Evolutionary conservation across 2,888 invertebrate genomes (phyloP), one percentile per base, ranked within the genome.

Genomic region (Pycnomerus fuliginosus): DNA sequence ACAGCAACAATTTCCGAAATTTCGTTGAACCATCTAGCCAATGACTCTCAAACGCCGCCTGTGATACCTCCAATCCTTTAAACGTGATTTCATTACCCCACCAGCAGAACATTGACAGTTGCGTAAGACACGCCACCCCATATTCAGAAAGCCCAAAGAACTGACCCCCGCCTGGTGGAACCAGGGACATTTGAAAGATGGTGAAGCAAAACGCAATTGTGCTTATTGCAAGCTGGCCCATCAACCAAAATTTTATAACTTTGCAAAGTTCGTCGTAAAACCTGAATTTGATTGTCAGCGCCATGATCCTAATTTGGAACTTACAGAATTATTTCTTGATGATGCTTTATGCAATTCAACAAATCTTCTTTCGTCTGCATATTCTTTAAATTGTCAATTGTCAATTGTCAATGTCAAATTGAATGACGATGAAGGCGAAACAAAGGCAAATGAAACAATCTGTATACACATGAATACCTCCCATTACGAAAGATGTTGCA

Each of bases 101-200:
- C 43, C 36, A 43, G 31, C 43, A 43, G 25, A 25, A 31, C 10
- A 36, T 24, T 3, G 35, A 16, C 15, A 43, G 20, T 31, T 43
- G 29, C 2, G 4, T 24, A 13, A 43, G n/a, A 12, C 35, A 10
- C 2, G 31, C 36, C 13, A n/a, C 1, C 17, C n/a, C 31, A 14
- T 36, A 43, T 8, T 15, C 16, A 15, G 25, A 2, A 11, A 43
- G 11, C 10, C 20, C 32, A 1, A 31, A 8, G 24, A 43, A 43
- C 12, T 29, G 24, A 2, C 30, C 24, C 31, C 36, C 29, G n/a
- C 10, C 8, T 2, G 42, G 42, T 15, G 12, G 16, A 33, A 42
- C 12, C 16, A 30, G n/a, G 16, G 34, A 20, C 13, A 42, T 5
- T 15, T 42, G 34, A 3, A 35, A 20, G 5, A 33, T 7, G 4